Evolutionary conservation across 2,797 vertebrate genomes (phyloP), one percentile per base, ranked within the genome.

Genomic region (Enoplosus armatus): DNA sequence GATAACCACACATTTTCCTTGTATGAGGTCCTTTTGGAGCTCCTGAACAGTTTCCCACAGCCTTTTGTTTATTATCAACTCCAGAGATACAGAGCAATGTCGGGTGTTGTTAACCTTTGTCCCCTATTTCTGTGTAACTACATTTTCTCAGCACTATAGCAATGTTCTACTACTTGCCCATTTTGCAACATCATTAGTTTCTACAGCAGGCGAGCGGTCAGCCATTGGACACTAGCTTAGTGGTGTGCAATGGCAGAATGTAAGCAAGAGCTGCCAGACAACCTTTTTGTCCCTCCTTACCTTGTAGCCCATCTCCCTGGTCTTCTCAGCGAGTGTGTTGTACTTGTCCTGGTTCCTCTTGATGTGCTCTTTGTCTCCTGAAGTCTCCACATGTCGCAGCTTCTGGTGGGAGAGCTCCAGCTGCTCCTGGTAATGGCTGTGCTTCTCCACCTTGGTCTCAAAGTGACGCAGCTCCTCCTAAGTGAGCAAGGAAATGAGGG

Each of bases 391-490:
- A 0, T 99, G 98, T 74, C 89, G 95, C 85, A 99, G 94, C 82
- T 99, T 99, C 92, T 99, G 94, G 29, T 99, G 98, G 1, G 98
- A 99, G 35, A 98, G 94, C 77, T 99, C 97, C 85, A 99, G 93
- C 88, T 99, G 98, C 88, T 98, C 97, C 94, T 97, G 97, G 87
- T 98, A 99, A 87, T 99, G 98, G 83, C 95, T 96, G 85, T 99
- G 98, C 88, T 99, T 99, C 87, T 99, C 98, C 37, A 99, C 97
- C 81, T 99, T 98, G 72, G 96, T 97, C 92, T 99, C 98, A 4
- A 99, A 99, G 89, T 99, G 98, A 79, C 82, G 96, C 58, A 99
- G 95, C 88, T 99, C 98, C 87, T 99, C 98, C 98, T 99, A 72
- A 78, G 80, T 15, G 27, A 50, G 64, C 35, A 24, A 24, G 58